These are phyloP conservation scores for Limulus polyphemus DNA, from an alignment of 2,888 invertebrate genomes.

Conservation along the genomic window DNA sequence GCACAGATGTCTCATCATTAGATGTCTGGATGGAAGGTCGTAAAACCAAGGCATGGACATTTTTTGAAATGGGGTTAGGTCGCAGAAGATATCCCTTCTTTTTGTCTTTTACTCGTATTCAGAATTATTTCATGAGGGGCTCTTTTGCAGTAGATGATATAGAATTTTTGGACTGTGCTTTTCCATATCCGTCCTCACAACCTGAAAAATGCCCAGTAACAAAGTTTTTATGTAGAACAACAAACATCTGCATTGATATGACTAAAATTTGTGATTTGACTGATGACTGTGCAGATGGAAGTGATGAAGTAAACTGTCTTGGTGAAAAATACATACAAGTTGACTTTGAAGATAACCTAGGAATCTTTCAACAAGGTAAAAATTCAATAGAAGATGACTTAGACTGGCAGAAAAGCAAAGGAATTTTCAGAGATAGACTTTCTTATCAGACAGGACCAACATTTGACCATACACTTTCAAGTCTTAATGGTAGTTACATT, in stretches of 20 bases:
- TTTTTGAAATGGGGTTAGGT: constrained; percentile 13
- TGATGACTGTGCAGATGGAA: constrained; percentile 22
- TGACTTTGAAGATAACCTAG: constrained; percentile 15
- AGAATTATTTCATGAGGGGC: not conserved
- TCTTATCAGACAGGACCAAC: constrained; percentile 11
- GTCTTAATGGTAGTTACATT: constrained; percentile 14
- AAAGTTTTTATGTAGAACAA: constrained; percentile 7
- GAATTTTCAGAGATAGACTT: constrained; percentile 3
- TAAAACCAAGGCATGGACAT: constrained; percentile 2
- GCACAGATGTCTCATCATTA: not conserved
- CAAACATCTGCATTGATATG: constrained; percentile 13
- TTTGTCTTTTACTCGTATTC: constrained; percentile 8
- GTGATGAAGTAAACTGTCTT: constrained; percentile 19
- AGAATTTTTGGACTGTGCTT: constrained; percentile 17
- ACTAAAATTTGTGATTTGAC: constrained; percentile 17
- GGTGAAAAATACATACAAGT: not conserved
- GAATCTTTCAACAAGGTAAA: constrained; percentile 5
- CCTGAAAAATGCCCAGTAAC: not conserved
- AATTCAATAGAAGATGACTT: constrained; percentile 4
- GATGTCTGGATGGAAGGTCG: not conserved
- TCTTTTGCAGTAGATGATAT: constrained; percentile 18
- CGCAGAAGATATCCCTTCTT: constrained; percentile 10
- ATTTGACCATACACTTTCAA: constrained; percentile 21
- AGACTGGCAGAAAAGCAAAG: constrained; percentile 12
- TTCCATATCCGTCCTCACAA: constrained; percentile 3